Evolutionary conservation across 2,888 invertebrate species (phyloP).

Genomic region (Synergus gifuensis): DNA sequence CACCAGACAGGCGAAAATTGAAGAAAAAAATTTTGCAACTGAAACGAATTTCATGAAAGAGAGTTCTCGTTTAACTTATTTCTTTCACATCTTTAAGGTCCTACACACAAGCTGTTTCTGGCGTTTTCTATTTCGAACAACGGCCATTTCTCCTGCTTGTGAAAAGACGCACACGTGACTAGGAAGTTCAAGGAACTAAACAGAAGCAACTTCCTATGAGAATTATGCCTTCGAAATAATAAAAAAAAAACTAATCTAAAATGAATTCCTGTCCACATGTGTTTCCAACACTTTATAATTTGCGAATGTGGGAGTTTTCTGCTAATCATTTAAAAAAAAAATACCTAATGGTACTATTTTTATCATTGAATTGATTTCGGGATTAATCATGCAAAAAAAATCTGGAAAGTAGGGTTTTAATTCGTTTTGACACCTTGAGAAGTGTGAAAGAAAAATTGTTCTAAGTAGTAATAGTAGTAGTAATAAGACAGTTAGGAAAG

Average conservation of each 20-base stretch:
- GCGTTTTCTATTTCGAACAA: slow-evolving; percentile 5
- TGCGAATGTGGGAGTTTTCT: not conserved
- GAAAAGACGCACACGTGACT: slow-evolving; percentile 27
- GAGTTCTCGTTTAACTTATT: slow-evolving; percentile 12
- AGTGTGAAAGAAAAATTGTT: no score
- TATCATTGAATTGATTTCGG: no score
- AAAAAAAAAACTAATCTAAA: slow-evolving; percentile 3
- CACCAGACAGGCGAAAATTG: no score
- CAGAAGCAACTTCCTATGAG: slow-evolving; percentile 12
- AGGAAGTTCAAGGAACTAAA: slow-evolving; percentile 23
- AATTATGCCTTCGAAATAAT: slow-evolving; percentile 5
- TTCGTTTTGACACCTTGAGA: no score
- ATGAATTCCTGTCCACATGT: not conserved
- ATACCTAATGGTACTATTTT: no score
- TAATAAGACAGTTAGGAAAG: no score
- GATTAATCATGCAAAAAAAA: no score
- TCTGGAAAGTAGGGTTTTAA: no score
- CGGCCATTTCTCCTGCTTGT: not conserved
- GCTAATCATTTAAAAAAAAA: not conserved
- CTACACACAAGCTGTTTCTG: not conserved
- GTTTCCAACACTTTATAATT: not conserved
- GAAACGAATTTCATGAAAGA: not conserved
- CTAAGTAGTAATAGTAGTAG: no score
- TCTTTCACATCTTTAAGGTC: not conserved
- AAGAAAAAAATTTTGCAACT: not conserved